phyloP scores from a whole-genome alignment of 2,113 vertebrate species.

The Apodemus sylvaticus region DNA sequence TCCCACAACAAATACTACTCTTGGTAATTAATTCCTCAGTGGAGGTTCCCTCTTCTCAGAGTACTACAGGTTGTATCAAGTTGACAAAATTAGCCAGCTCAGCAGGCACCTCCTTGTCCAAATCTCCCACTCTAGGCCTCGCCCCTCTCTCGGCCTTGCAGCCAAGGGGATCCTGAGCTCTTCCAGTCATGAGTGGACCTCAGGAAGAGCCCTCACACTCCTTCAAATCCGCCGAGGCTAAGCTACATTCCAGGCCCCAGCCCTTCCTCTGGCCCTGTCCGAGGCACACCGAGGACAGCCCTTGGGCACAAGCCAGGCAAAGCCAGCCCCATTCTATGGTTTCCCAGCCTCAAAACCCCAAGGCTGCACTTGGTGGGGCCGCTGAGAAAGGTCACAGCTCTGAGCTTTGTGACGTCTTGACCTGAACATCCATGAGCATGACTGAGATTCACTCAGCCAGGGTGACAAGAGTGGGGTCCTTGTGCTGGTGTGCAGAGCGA shows the following conservation, averaged over 20 bases:
- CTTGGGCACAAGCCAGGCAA: neutral
- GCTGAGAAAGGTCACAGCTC: neutral
- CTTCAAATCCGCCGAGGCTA: neutral
- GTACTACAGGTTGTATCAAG: neutral
- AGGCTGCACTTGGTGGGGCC: accelerated
- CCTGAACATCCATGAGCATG: too few species aligned
- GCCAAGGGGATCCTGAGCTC: neutral
- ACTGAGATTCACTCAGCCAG: neutral
- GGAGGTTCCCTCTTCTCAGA: neutral
- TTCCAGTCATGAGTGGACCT: neutral
- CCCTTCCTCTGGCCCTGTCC: too few species aligned
- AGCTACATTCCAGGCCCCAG: neutral
- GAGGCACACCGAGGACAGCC: neutral
- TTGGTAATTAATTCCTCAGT: neutral
- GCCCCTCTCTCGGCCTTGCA: neutral
- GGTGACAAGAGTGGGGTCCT: accelerated
- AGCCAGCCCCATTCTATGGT: neutral
- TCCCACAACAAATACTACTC: neutral
- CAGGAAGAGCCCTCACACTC: neutral
- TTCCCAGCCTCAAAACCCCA: neutral
- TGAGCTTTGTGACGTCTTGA: neutral
- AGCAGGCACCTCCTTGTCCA: neutral
- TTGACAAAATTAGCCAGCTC: neutral
- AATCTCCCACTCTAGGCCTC: neutral
- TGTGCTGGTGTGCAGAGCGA: too few species aligned